These are phyloP conservation scores for Drosophila navojoa DNA, from an alignment of 1,140 invertebrate species.

Conservation along the genomic window DNA sequence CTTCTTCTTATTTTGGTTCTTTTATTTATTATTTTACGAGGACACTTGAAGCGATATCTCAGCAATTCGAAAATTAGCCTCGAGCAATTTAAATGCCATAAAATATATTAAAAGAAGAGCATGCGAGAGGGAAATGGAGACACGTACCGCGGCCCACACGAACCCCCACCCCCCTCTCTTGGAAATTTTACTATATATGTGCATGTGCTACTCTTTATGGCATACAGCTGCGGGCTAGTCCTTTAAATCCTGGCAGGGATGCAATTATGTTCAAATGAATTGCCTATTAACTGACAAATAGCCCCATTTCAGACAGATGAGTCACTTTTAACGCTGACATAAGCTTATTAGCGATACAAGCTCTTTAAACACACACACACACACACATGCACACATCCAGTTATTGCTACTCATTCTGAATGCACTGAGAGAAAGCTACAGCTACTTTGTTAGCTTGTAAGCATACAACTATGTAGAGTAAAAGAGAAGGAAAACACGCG, in stretches of 20 bases:
- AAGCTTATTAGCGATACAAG: conserved; percentile 72
- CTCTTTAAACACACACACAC: conserved; percentile 40
- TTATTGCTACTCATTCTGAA: conserved; percentile 12
- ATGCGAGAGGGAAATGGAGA: background rate
- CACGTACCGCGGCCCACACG: background rate
- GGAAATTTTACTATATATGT: background rate
- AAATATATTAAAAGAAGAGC: conserved; percentile 56
- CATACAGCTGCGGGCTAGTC: conserved; percentile 57
- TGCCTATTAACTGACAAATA: conserved; percentile 68
- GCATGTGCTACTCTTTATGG: conserved; percentile 51
- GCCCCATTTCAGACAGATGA: conserved; percentile 51
- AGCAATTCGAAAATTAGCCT: conserved; percentile 71
- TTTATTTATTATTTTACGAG: conserved; percentile 26
- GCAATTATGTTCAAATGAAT: conserved; percentile 76
- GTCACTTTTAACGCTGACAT: conserved; percentile 72
- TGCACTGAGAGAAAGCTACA: conserved; percentile 25
- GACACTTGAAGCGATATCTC: conserved; percentile 21
- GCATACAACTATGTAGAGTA: too few species aligned
- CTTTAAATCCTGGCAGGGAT: conserved; percentile 40
- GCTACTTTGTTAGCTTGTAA: too few species aligned
- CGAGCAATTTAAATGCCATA: conserved; percentile 74
- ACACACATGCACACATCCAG: conserved; percentile 21
- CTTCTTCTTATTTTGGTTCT: too few species aligned
- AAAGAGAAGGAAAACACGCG: too few species aligned
- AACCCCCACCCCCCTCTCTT: background rate